Evolutionary conservation across 2,113 vertebrate genomes (phyloP), one percentile per base, ranked within the genome.

Genomic region (Quiscalus mexicanus): DNA sequence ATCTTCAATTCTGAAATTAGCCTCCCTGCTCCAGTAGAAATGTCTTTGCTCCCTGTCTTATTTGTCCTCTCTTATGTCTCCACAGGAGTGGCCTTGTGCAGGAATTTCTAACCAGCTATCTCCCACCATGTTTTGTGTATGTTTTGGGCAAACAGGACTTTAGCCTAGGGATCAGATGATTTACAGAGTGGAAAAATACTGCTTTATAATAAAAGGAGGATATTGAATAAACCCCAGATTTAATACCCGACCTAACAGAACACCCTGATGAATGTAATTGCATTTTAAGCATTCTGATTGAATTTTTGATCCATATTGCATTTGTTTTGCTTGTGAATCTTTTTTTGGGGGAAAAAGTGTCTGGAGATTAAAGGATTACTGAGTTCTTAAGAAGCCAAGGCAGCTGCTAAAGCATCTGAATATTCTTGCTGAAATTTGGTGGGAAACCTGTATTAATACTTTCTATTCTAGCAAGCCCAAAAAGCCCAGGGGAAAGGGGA

Each of bases 231-330:
- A 98, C 84, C 97, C 97, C 95, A 96, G 97, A 97, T 98, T 98
- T 98, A 98, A 98, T 98, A 98, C 97, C 91, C 88, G 94, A 95
- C 96, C 98, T 97, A 98, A 98, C 97, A 98, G 97, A 98, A 97
- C 97, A 98, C 97, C 91, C 98, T 97, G 98, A 98, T 98, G 98
- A 98, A 98, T 98, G 98, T 98, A 98, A 98, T 98, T 98, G 98
- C 98, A 98, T 98, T 98, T 98, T 98, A 98, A 98, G 98, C 96
- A 98, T 98, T 98, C 96, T 98, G 98, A 98, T 98, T 98, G 98
- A 98, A 98, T 98, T 98, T 98, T 98, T 98, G 96, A 98, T 98
- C 98, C 97, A 97, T 98, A 97, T 97, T 98, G 98, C 97, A 97
- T 98, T 98, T 98, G 98, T 98, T 98, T 98, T 98, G 97, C 97